Conservation (phyloP, 2,113 vertebrate genomes). For the Gymnobelideus leadbeateri region DNA sequence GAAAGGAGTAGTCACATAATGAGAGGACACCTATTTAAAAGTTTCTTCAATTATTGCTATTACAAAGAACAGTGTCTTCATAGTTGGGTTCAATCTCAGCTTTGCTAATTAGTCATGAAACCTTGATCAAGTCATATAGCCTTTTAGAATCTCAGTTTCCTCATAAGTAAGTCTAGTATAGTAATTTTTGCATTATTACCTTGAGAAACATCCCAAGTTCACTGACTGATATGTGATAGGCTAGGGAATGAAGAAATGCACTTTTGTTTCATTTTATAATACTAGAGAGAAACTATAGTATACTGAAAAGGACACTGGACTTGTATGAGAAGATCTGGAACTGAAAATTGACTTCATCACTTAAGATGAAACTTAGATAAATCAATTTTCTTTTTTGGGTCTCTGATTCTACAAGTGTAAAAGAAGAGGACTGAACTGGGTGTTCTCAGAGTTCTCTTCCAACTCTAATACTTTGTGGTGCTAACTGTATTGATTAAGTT, state of each 20-base stretch:
- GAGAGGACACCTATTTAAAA: not conserved
- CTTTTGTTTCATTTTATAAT: not conserved
- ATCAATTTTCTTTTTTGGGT: not conserved
- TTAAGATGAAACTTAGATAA: not conserved
- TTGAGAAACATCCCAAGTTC: not conserved
- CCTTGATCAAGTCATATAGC: not conserved
- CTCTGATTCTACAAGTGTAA: too few relatives aligned
- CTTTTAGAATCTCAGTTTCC: not conserved
- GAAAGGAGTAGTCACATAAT: not conserved
- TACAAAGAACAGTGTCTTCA: not conserved
- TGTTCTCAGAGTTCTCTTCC: not conserved
- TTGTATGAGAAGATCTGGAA: not conserved
- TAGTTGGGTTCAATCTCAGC: not conserved
- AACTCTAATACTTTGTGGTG: not conserved
- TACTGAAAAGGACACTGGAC: not conserved
- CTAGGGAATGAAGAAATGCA: not conserved
- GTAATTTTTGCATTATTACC: not conserved
- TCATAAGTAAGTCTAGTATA: not conserved
- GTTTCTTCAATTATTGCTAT: not conserved
- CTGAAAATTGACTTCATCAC: too few relatives aligned
- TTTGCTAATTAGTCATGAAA: not conserved
- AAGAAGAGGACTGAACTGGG: too few relatives aligned
- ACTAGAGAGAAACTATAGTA: not conserved
- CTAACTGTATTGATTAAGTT: not conserved
- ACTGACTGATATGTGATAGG: not conserved